A percentile compares a stretch with the other conserved stretches of the same genome.
phyloP scores from a whole-genome alignment of 2,888 invertebrate species.

The Hydriomena furcata region DNA sequence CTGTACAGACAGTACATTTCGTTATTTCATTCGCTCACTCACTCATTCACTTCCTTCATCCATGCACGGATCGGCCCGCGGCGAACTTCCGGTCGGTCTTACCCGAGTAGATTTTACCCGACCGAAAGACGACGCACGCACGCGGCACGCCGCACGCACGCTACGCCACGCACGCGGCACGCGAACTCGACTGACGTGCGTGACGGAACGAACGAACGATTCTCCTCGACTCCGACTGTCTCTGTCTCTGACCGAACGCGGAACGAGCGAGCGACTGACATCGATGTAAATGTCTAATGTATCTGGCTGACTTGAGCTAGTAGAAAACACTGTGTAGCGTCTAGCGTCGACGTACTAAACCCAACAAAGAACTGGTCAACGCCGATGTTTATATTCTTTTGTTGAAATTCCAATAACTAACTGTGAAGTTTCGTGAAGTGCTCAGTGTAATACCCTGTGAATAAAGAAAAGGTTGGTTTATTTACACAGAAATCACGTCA shows the following conservation, averaged over 20 bases:
- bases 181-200: too few species aligned
- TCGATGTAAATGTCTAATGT: conserved; percentile 10
- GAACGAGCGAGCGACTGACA: conserved; percentile 3
- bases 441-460: conserved; percentile 29
- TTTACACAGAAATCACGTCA: conserved; percentile 64
- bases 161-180: too few species aligned
- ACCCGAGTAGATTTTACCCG: too few species aligned
- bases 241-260: too few species aligned
- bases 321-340: conserved; percentile 17
- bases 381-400: conserved; percentile 60
- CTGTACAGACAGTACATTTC: too few species aligned
- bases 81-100: conserved; percentile 1
- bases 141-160: too few species aligned
- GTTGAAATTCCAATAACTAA: conserved; percentile 26
- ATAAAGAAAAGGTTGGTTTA: conserved; percentile 59
- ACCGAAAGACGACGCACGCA: too few species aligned
- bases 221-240: too few species aligned
- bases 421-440: conserved; percentile 31
- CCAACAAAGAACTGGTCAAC: conserved; percentile 56
- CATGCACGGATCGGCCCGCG: too few species aligned
- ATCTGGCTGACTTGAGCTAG: background rate
- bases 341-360: conserved; percentile 64
- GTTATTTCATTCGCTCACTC: too few species aligned
- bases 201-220: too few species aligned
- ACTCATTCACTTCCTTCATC: background rate